Evolutionary conservation across 2,888 invertebrate genomes (phyloP).

Genomic region (Drosophila pseudotalamancana): DNA sequence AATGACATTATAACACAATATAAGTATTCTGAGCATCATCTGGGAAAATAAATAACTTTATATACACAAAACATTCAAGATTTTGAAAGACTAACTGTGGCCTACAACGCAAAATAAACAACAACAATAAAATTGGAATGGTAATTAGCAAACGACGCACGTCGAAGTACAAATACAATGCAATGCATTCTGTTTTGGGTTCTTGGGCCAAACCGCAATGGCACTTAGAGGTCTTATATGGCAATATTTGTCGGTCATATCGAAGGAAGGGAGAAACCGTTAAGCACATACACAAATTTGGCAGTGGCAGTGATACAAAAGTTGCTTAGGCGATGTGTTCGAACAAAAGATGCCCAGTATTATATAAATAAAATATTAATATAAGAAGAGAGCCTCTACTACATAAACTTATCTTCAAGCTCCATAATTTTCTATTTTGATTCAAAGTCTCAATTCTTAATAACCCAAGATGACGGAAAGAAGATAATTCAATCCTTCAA

Average conservation of each 20-base stretch:
- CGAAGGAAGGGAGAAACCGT: conserved; percentile 38
- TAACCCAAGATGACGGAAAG: too few relatives aligned
- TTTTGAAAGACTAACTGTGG: conserved; percentile 42
- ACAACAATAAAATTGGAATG: conserved; percentile 11
- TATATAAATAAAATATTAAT: too few relatives aligned
- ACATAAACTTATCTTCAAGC: too few relatives aligned
- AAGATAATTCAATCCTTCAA: too few relatives aligned
- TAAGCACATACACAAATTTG: conserved; percentile 52
- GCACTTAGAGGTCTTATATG: conserved; percentile 59
- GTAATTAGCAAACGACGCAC: conserved; percentile 44
- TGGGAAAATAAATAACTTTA: conserved; percentile 10
- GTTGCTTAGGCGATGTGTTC: too few relatives aligned
- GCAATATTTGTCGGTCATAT: conserved; percentile 52
- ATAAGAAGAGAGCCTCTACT: too few relatives aligned
- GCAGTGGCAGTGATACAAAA: conserved; percentile 18
- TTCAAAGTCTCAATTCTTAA: too few relatives aligned
- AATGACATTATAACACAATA: conserved; percentile 24
- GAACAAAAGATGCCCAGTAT: neutral
- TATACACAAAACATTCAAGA: neutral
- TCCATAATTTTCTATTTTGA: too few relatives aligned
- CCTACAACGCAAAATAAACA: conserved; percentile 22
- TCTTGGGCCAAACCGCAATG: conserved; percentile 46
- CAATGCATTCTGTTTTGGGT: conserved; percentile 23
- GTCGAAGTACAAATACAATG: conserved; percentile 39
- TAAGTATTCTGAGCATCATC: conserved; percentile 47